Evolutionary conservation across 35 echinoderm and acorn worm species (phyloP), one percentile per base, ranked within the genome.

Genomic region (Eucidaris tribuloides): DNA sequence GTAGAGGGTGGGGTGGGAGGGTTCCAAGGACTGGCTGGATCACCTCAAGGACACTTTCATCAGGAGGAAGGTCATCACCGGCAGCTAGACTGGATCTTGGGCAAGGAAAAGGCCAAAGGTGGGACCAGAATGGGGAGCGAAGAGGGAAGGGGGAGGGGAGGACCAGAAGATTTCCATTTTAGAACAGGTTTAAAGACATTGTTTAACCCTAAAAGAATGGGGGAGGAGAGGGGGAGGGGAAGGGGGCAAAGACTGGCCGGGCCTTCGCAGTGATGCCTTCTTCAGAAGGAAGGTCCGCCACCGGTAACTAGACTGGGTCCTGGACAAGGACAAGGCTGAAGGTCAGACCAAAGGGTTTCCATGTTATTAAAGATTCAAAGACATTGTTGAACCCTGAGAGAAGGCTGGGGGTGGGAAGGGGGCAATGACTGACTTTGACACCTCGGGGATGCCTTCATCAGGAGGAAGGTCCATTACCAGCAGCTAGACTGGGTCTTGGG

Each of bases 21-120:
- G n/a, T n/a, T n/a, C n/a, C n/a, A 33, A 22, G 13, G 50, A 13
- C 13, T 14, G 50, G 13, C 50, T 14, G 50, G 22, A 13, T 22
- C 50, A 55, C 22, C 11, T 13, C 11, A 14, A 22, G 13, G 50
- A 14, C 22, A 22, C 50, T 55, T 14, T n/a, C n/a, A n/a, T n/a
- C 55, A 83, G 81, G 54, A 87, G 31, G 84, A 87, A 18, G 72
- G 72, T 9, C 78, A 87, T 18, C 71, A 83, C 35, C 80, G 80
- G 6, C 50, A 61, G 45, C 34, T 83, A 3, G 80, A 61, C 32
- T 63, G 42, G 23, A 43, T 38, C 37, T 24, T 37, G 28, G 44
- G 46, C 18, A 56, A 62, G 56, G 80, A 83, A 37, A 81, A 83
- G 43, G 79, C 28, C 25, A 83, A 83, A 65, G 80, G 80, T 83